These are phyloP conservation scores for Yoshiicerus persimilis DNA, from an alignment of 1,140 invertebrate genomes.

Conservation along the genomic window DNA sequence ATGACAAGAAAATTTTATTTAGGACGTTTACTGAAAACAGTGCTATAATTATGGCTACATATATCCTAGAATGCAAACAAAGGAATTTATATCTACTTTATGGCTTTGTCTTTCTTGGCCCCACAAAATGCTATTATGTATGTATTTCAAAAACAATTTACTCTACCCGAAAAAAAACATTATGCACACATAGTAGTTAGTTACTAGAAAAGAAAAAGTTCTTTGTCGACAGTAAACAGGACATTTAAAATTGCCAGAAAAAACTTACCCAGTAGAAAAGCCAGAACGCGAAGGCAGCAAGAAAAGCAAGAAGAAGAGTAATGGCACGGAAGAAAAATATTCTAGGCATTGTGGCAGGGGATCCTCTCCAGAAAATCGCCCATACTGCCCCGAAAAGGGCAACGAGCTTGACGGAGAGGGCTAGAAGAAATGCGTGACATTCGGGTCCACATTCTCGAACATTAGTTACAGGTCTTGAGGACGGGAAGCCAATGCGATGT, in stretches of 20 bases:
- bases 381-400: constrained; percentile 89
- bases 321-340: constrained; percentile 88
- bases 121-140: background rate
- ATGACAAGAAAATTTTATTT: background rate
- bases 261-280: constrained; percentile 93
- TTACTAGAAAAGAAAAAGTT: too few relatives aligned
- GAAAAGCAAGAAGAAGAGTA: constrained; percentile 82
- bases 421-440: constrained; percentile 85
- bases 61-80: background rate
- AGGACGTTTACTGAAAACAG: background rate
- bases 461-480: constrained; percentile 29
- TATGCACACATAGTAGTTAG: too few relatives aligned
- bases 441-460: constrained; percentile 71
- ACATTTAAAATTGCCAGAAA: constrained; percentile 51
- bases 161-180: too few relatives aligned
- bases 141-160: too few relatives aligned
- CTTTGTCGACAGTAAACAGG: background rate
- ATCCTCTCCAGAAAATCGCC: constrained; percentile 66
- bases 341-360: constrained; percentile 84
- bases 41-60: background rate
- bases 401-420: constrained; percentile 87
- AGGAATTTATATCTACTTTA: background rate
- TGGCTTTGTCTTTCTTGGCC: background rate
- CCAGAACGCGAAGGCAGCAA: constrained; percentile 95
- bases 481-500: constrained; percentile 72